Base-by-base conservation (phyloP, 2,113 vertebrate species). In the Solea senegalensis region DNA sequence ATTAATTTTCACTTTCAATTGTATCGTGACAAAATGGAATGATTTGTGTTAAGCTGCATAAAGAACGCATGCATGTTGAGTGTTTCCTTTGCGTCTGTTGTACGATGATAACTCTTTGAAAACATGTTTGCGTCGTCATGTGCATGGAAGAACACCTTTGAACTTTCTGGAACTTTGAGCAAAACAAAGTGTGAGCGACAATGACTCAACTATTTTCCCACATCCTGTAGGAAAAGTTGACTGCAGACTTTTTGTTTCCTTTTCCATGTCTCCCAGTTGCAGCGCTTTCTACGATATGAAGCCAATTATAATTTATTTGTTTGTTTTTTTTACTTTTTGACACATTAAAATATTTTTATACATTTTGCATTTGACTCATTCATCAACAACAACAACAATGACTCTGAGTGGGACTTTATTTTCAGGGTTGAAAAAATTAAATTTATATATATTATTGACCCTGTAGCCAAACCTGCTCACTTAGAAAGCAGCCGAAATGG, bases 301-400 rank as follows among this genome's bases (percentile, higher is more conserved):
- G 51, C 3, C 69, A 61, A 65, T 78, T 83, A 52, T 87, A 81
- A 88, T 86, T 89, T 89, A 86, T 89, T 84, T 51, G 14, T 79
- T 50, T 62, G 62, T 85, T 86, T 78, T 86, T 89, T 81, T 89
- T 64, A 82, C 79, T 85, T 80, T 90, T 90, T 73, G 77, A 91
- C 79, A 83, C 81, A 91, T 86, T 90, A 90, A 93, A 46, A 78
- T 91, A 93, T 92, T 92, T 93, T 92, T 90, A 82, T 90, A 91
- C 11, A 66, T 54, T 55, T 28, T 54, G 62, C 60, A 46, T 68
- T 1, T 39, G 16, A 26, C 0, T 65, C 15, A n/a, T 69, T 70
- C 28, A 28, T 55, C 58, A 21, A 21, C 21, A 21, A 21, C 21
- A 21, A 21, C 34, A 34, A 6, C 34, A 34, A 34, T 34, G 5